phyloP scores from a whole-genome alignment of 1,140 invertebrate species.

The Hylaeus anthracinus region DNA sequence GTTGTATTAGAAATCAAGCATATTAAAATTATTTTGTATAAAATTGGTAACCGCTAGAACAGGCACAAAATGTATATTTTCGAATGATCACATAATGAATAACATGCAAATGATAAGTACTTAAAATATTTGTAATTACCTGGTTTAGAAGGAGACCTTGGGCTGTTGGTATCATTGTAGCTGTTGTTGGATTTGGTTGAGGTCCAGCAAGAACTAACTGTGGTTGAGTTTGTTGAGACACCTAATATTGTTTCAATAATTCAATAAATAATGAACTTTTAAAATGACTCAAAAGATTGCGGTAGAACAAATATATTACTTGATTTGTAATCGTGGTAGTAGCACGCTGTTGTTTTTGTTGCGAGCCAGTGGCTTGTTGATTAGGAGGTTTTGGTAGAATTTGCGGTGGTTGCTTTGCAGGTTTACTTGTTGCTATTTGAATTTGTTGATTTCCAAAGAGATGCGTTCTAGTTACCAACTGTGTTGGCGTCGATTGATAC shows the following conservation, averaged over 20 bases:
- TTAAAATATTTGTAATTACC: constrained; percentile 63
- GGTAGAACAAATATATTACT: constrained; percentile 52
- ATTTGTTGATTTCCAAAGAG: constrained; percentile 80
- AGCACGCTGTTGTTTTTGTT: constrained; percentile 76
- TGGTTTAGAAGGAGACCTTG: constrained; percentile 79
- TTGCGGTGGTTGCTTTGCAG: constrained; percentile 78
- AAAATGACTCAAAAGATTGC: not conserved
- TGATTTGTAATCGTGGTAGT: constrained; percentile 79
- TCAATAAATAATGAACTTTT: not conserved
- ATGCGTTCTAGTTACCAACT: constrained; percentile 75
- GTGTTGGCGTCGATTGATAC: constrained; percentile 75
- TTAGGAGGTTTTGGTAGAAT: constrained; percentile 78
- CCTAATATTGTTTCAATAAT: constrained; percentile 59
- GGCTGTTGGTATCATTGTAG: constrained; percentile 79
- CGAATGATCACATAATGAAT: constrained; percentile 43
- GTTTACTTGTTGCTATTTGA: constrained; percentile 77
- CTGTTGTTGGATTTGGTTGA: constrained; percentile 75
- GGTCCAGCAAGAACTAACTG: constrained; percentile 77
- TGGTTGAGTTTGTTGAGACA: constrained; percentile 79
- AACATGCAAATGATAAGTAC: constrained; percentile 44
- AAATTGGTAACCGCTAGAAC: constrained; percentile 36
- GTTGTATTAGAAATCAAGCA: constrained; percentile 51
- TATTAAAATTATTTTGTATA: constrained; percentile 46
- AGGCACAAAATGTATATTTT: constrained; percentile 42
- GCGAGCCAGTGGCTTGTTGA: constrained; percentile 71